These are phyloP conservation scores for Chrysemys picta DNA, from an alignment of 2,113 vertebrate species.

Conservation along the genomic window DNA sequence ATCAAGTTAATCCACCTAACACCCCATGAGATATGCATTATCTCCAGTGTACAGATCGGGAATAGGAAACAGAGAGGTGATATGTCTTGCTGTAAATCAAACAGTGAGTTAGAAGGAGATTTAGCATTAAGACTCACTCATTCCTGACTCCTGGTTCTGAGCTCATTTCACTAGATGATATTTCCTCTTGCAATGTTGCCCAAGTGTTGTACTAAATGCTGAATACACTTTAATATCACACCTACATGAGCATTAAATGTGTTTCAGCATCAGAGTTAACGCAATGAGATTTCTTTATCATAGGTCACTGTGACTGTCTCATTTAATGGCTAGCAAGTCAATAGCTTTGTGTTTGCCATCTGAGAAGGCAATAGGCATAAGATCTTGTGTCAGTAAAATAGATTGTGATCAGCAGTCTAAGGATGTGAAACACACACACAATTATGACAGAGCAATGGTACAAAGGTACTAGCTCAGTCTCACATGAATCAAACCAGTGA, in stretches of 20 bases:
- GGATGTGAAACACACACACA: neutral
- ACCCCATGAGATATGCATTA: neutral
- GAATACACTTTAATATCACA: neutral
- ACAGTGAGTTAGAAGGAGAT: neutral
- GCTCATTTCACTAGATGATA: neutral
- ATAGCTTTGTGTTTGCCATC: neutral
- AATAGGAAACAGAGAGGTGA: neutral
- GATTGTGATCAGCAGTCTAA: neutral
- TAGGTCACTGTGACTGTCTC: neutral
- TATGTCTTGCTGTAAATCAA: neutral
- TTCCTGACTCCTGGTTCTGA: neutral
- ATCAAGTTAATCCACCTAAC: neutral
- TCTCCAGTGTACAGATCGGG: neutral
- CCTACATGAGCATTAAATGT: neutral
- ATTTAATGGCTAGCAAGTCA: neutral
- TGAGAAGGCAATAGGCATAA: neutral
- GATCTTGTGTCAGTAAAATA: neutral
- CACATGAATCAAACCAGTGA: neutral
- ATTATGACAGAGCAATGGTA: neutral
- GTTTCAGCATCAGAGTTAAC: neutral
- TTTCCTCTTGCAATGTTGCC: neutral
- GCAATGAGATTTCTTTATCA: neutral
- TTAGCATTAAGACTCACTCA: neutral
- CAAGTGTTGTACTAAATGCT: neutral
- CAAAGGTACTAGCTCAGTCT: neutral